Conservation (phyloP, 2,113 vertebrate genomes). For the Acanthochromis polyacanthus region DNA sequence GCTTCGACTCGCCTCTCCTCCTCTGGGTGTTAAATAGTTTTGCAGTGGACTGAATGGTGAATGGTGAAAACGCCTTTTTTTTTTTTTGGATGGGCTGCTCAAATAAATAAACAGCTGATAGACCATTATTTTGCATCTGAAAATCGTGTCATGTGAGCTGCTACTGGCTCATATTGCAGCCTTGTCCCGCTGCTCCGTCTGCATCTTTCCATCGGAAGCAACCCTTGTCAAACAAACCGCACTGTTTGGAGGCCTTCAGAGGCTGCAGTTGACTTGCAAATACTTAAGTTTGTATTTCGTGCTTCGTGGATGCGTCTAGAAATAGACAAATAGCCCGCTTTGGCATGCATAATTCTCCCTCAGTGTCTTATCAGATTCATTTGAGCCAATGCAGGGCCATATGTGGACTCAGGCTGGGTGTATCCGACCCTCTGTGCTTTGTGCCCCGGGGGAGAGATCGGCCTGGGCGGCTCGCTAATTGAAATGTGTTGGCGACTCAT, state of each 20-base stretch:
- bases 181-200: background rate
- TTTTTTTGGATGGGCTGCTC: slow-evolving; percentile 42
- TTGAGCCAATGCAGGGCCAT: slow-evolving; percentile 64
- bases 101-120: slow-evolving; percentile 48
- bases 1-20: background rate
- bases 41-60: slow-evolving; percentile 27
- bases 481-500: slow-evolving; percentile 92
- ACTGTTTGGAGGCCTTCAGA: slow-evolving; percentile 6
- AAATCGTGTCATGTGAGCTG: slow-evolving; percentile 35
- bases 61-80: slow-evolving; percentile 37
- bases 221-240: slow-evolving; percentile 19
- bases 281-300: slow-evolving; percentile 15
- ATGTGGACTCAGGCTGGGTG: slow-evolving; percentile 75
- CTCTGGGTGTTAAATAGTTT: background rate
- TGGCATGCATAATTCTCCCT: slow-evolving; percentile 33
- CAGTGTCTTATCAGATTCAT: slow-evolving; percentile 62
- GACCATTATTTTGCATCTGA: slow-evolving; percentile 45
- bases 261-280: slow-evolving; percentile 11
- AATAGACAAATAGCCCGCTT: slow-evolving; percentile 36
- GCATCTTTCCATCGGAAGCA: slow-evolving; percentile 17
- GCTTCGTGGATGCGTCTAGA: slow-evolving; percentile 24
- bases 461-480: slow-evolving; percentile 89
- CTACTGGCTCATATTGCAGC: slow-evolving; percentile 4
- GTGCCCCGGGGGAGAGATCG: slow-evolving; percentile 86
- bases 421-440: slow-evolving; percentile 77